Base-by-base conservation (phyloP, 1,140 invertebrate genomes). In the Drosophila carrolli region DNA sequence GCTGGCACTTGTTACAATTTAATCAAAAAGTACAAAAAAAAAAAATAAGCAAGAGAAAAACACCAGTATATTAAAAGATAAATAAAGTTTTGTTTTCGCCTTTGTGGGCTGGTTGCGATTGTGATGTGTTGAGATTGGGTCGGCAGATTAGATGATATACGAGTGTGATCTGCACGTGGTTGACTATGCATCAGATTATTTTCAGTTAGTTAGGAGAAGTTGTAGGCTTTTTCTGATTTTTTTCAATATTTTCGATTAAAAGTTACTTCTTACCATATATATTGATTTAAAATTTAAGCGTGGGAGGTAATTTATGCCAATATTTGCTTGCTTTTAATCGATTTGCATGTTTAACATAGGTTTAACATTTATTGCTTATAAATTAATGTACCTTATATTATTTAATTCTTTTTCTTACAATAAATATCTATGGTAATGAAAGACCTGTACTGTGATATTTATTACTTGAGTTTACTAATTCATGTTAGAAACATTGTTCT, bases 1-100 rank as follows among this genome's bases (percentile, higher is more conserved):
- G 84, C 77, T 74, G 84, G 73, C 84, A 88, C 80, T 89, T 84
- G 84, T 89, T 89, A 88, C 84, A 88, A 89, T 88, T 89, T 88
- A 88, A 88, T 88, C 84, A 81, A 84, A 89, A 82, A 58, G 38
- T 50, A 70, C 51, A 79, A 67, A 59, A 67, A 73, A 50, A 50
- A 37, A 47, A 47, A 13, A 16, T 27, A 61, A 37, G 23, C 10
- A 16, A 51, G 16, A 56, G 16, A 23, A 29, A 46, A 46, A 56
- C 13, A 50, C 61, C 48, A 13, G 43, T 62, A 70, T 70, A 47
- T 68, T 55, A 56, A 47, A 41, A 70, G 35, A 70, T 70, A 70
- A 68, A 70, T 70, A 56, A 70, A 55, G 37, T 70, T 55, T 70
- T 47, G 43, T 67, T 67, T 59, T 59, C 60, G 54, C 55, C 44